These are phyloP conservation scores for Falco punctatus DNA, from an alignment of 2,113 vertebrate genomes.

Conservation along the genomic window DNA sequence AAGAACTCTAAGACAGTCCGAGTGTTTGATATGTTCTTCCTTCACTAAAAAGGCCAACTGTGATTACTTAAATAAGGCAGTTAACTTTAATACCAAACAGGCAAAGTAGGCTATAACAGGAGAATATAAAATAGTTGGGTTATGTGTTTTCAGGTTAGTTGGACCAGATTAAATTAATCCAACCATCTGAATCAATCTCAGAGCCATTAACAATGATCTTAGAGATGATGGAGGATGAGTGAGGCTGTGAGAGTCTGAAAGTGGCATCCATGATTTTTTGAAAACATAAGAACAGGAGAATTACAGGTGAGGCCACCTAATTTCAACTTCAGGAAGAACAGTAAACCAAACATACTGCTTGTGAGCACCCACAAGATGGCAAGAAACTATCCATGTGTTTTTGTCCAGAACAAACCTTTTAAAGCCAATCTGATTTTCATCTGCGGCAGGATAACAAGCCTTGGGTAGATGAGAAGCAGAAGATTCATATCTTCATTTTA, in stretches of 20 bases:
- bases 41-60: background rate
- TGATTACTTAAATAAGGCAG: background rate
- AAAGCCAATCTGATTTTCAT: background rate
- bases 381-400: background rate
- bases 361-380: background rate
- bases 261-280: background rate
- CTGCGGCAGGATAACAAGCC: background rate
- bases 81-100: background rate
- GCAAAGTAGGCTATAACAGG: background rate
- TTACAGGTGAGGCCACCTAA: background rate
- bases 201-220: background rate
- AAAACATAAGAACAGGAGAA: background rate
- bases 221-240: background rate
- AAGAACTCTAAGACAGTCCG: background rate
- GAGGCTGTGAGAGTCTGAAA: background rate
- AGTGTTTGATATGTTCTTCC: background rate
- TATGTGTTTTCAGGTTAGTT: background rate
- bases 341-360: background rate
- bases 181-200: background rate
- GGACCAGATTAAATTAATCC: background rate
- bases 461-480: background rate
- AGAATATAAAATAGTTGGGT: background rate
- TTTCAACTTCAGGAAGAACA: background rate
- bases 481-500: background rate
- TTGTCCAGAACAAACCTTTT: background rate